Evolutionary conservation across 2,888 invertebrate species (phyloP).

Genomic region (Branchipolynoe longqiensis): DNA sequence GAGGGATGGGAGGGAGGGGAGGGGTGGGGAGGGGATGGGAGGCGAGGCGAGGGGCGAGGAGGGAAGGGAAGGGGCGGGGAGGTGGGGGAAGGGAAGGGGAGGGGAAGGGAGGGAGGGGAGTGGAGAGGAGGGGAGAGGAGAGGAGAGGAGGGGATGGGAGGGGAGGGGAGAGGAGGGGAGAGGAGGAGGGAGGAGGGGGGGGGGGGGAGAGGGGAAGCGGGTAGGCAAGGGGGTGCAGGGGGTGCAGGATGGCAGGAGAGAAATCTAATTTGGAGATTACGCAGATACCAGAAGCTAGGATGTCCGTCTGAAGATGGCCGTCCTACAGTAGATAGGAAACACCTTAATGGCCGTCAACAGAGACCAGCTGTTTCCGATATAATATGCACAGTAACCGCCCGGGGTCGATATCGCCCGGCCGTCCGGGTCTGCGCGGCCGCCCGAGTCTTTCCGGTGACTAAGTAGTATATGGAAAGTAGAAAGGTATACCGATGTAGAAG

Average conservation of each 20-base stretch:
- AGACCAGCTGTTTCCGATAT: no score
- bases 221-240: background rate
- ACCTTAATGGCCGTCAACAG: no score
- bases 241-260: background rate
- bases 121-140: background rate
- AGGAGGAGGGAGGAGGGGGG: slow-evolving; percentile 4
- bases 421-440: no score
- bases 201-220: background rate
- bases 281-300: no score
- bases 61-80: background rate
- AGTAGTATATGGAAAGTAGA: no score
- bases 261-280: no score
- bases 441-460: no score
- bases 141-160: background rate
- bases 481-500: no score
- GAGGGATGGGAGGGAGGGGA: background rate
- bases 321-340: no score
- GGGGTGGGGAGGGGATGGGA: background rate
- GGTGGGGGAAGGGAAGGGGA: background rate
- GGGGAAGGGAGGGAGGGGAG: background rate
- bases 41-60: background rate
- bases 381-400: no score
- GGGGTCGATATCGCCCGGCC: no score
- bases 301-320: no score
- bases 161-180: background rate